These are phyloP conservation scores for Chinchilla lanigera DNA, from an alignment of 2,113 vertebrate species.

Conservation along the genomic window DNA sequence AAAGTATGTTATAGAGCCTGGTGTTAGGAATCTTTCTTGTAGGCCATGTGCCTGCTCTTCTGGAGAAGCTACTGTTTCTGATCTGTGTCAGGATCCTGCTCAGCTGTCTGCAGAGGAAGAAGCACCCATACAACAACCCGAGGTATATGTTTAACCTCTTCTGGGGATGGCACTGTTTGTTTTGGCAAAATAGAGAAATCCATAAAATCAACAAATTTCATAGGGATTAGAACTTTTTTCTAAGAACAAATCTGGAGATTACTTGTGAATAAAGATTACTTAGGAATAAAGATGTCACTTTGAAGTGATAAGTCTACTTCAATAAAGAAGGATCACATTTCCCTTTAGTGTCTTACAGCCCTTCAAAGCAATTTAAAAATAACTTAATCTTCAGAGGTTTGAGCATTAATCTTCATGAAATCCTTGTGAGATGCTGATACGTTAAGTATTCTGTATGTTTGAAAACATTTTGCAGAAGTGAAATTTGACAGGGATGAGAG, in stretches of 20 bases:
- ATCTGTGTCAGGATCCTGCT: neutral
- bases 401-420: slow-evolving; percentile 57
- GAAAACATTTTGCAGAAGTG: slow-evolving; percentile 41
- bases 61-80: neutral
- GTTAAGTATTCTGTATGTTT: slow-evolving; percentile 45
- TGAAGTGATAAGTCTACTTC: neutral
- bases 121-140: neutral
- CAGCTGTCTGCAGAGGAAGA: neutral
- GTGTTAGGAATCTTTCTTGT: neutral
- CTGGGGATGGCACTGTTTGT: slow-evolving; percentile 20
- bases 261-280: slow-evolving; percentile 28
- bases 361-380: slow-evolving; percentile 63
- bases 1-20: neutral
- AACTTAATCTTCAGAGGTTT: slow-evolving; percentile 52
- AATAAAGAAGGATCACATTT: slow-evolving; percentile 39
- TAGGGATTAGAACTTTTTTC: slow-evolving; percentile 21
- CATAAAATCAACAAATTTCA: slow-evolving; percentile 16
- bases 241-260: slow-evolving; percentile 50
- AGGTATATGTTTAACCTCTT: neutral
- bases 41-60: neutral
- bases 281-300: slow-evolving; percentile 37
- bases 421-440: slow-evolving; percentile 38
- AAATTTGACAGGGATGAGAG: slow-evolving; percentile 44
- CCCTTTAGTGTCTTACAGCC: slow-evolving; percentile 34
- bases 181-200: slow-evolving; percentile 47